Conservation (phyloP, 2,888 invertebrate genomes). For the Tipula vernalis region DNA sequence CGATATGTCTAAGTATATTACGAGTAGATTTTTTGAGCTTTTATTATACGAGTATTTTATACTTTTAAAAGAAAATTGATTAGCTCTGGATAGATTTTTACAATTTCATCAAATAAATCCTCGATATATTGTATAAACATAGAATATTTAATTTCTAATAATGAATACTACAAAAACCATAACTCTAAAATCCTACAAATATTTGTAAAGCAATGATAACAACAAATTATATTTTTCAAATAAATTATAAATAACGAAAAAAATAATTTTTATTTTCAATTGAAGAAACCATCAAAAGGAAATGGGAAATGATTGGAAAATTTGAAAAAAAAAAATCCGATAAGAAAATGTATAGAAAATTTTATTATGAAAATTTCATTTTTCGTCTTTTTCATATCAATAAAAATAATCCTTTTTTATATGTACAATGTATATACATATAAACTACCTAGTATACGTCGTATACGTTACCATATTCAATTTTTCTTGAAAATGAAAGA, state of each 20-base stretch:
- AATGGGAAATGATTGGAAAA: constrained; percentile 4
- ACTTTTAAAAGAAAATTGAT: neutral
- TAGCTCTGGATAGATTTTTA: neutral
- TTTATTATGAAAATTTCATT: neutral
- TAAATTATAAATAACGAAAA: neutral
- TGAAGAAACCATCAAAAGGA: neutral
- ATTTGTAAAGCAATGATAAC: neutral
- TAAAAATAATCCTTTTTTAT: constrained; percentile 4
- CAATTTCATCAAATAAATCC: neutral
- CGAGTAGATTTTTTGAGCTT: too few species aligned
- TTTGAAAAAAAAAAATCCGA: neutral
- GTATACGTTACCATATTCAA: neutral
- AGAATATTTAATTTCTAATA: neutral
- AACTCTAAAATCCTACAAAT: neutral
- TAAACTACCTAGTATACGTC: neutral
- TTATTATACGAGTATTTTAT: neutral
- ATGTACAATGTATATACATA: neutral
- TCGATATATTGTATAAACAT: neutral
- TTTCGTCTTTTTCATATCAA: neutral
- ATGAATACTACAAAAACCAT: neutral
- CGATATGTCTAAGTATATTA: too few species aligned
- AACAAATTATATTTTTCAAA: neutral
- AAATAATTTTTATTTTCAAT: neutral
- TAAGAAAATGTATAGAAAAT: neutral
- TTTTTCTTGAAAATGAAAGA: neutral